Conservation (phyloP, 1,140 invertebrate genomes). For the Dendrolimus kikuchii region DNA sequence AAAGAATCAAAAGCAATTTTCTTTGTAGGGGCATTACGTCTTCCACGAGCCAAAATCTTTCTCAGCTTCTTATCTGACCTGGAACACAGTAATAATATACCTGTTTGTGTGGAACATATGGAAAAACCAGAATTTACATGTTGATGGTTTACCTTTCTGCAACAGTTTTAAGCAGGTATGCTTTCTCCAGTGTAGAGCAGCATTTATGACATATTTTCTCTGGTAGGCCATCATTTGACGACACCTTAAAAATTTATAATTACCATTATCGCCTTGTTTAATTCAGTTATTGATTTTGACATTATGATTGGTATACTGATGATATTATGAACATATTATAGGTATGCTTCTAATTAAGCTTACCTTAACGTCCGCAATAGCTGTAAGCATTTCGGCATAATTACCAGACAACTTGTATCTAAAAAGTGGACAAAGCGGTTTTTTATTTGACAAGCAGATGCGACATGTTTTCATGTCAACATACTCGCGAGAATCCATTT, state of each 20-base stretch:
- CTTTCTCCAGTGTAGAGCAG: slow-evolving; percentile 55
- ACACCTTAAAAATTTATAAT: slow-evolving; percentile 29
- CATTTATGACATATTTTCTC: slow-evolving; percentile 62
- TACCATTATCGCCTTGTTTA: no score
- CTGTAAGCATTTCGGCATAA: slow-evolving; percentile 66
- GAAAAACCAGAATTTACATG: background rate
- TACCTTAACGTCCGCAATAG: slow-evolving; percentile 62
- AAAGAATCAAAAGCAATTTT: slow-evolving; percentile 63
- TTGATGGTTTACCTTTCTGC: slow-evolving; percentile 46
- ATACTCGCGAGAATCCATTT: slow-evolving; percentile 11
- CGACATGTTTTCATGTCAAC: slow-evolving; percentile 53
- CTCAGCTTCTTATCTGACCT: slow-evolving; percentile 53
- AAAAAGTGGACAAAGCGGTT: slow-evolving; percentile 57
- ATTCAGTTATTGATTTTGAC: no score
- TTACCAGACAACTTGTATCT: slow-evolving; percentile 63
- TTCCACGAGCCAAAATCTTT: slow-evolving; percentile 36
- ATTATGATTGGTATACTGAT: no score
- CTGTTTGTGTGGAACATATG: no score
- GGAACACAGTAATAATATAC: background rate
- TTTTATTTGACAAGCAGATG: slow-evolving; percentile 57
- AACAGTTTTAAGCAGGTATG: slow-evolving; percentile 57
- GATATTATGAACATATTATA: no score
- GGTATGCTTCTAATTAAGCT: slow-evolving; percentile 5
- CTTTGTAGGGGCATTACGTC: slow-evolving; percentile 44
- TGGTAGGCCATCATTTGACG: slow-evolving; percentile 56